Evolutionary conservation across 2,113 vertebrate species (phyloP).

Genomic region (Ctenomys sociabilis): DNA sequence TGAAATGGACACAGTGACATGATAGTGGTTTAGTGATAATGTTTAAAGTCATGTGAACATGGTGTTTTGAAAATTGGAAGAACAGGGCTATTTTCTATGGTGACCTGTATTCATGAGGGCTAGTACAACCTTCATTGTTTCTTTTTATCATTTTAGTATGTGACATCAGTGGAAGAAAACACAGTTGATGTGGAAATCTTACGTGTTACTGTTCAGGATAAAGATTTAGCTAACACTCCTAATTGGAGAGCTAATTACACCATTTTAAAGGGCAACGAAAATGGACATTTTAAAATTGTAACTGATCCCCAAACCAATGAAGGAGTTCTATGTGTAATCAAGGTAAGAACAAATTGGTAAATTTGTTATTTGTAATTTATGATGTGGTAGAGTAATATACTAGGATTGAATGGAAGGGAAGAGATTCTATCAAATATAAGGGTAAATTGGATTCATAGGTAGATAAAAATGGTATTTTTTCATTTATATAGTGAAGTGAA

Average conservation of each 20-base stretch:
- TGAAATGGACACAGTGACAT: not conserved
- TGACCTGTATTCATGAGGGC: not conserved
- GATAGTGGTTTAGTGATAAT: not conserved
- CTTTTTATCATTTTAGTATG: conserved; percentile 85
- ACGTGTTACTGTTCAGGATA: conserved; percentile 89
- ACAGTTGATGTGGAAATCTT: conserved; percentile 86
- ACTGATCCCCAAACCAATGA: conserved; percentile 91
- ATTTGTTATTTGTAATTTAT: conserved; percentile 13
- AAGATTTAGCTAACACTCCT: conserved; percentile 87
- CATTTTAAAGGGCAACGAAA: conserved; percentile 92
- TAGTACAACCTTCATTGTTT: not conserved
- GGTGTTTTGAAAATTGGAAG: conserved; percentile 27
- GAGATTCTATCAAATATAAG: conserved; percentile 6
- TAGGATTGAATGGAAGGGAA: conserved; percentile 10
- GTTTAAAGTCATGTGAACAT: not conserved
- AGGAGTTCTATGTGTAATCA: conserved; percentile 89
- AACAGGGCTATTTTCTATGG: not conserved
- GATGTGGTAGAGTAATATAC: not conserved
- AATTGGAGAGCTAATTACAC: conserved; percentile 90
- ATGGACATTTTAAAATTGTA: conserved; percentile 90
- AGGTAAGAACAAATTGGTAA: conserved; percentile 86
- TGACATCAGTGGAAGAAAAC: conserved; percentile 88
- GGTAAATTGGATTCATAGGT: not conserved
- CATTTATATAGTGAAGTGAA: not conserved
- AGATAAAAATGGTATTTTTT: conserved; percentile 27